phyloP scores from a whole-genome alignment of 2,797 vertebrate species.

The Tauraco hartlaubi region DNA sequence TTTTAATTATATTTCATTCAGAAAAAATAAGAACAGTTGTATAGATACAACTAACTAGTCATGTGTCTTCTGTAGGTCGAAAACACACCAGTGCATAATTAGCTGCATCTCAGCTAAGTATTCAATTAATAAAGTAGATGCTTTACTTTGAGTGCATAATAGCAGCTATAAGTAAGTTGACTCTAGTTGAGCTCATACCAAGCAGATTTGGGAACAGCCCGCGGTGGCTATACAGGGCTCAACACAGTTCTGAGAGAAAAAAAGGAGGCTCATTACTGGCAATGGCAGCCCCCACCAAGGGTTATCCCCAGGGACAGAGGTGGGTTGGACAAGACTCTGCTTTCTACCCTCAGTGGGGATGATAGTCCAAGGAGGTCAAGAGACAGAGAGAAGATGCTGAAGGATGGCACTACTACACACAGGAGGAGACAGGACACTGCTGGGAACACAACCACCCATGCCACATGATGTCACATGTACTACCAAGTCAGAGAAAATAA shows the following conservation, averaged over 20 bases:
- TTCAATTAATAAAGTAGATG: not conserved
- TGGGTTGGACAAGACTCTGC: not conserved
- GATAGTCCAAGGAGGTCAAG: not conserved
- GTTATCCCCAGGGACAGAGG: not conserved
- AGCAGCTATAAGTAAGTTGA: not conserved
- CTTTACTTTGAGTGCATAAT: not conserved
- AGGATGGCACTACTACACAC: not conserved
- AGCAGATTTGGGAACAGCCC: not conserved
- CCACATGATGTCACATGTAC: accelerated
- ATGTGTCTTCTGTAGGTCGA: not conserved
- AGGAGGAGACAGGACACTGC: not conserved
- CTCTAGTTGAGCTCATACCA: not conserved
- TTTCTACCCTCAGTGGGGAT: not conserved
- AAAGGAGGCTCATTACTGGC: not conserved
- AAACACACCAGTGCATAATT: not conserved
- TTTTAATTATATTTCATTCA: not conserved
- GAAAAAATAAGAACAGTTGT: not conserved
- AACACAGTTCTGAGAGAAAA: not conserved
- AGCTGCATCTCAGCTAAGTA: not conserved
- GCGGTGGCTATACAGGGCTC: not conserved
- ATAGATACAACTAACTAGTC: not conserved
- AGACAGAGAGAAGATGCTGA: not conserved
- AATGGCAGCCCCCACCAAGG: not conserved
- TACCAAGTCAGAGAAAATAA: not conserved
- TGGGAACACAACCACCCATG: not conserved